Conservation (phyloP, 2,888 invertebrate genomes). For the Drosophila neoperkinsi region DNA sequence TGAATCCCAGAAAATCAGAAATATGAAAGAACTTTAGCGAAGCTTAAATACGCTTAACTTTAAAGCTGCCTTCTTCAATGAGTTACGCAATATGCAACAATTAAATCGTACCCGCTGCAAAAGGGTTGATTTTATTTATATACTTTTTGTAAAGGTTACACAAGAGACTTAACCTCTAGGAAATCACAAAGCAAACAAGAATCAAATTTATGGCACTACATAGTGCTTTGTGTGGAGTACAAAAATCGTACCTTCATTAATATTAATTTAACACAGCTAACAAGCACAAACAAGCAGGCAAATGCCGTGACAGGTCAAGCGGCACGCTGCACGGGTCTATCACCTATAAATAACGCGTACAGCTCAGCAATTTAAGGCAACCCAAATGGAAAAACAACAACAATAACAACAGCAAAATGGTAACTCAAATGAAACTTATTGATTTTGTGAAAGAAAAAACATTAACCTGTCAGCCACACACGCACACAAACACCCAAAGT, state of each 20-base stretch:
- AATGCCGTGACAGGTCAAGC: slow-evolving; percentile 45
- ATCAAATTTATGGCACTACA: slow-evolving; percentile 1
- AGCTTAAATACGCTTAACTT: neutral
- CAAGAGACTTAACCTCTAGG: neutral
- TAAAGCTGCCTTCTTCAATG: neutral
- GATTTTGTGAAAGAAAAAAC: slow-evolving; percentile 52
- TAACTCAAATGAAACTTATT: slow-evolving; percentile 44
- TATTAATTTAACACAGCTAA: neutral
- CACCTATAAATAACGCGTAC: slow-evolving; percentile 57
- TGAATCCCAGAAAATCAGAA: slow-evolving; percentile 4
- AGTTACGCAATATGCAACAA: neutral
- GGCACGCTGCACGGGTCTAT: slow-evolving; percentile 13
- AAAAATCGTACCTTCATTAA: slow-evolving; percentile 9
- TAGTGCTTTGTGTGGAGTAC: neutral
- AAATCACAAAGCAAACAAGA: slow-evolving; percentile 6
- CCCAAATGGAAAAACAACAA: slow-evolving; percentile 3
- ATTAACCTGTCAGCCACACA: slow-evolving; percentile 38
- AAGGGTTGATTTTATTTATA: neutral
- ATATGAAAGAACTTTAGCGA: neutral
- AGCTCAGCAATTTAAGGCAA: slow-evolving; percentile 47
- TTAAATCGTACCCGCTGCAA: neutral
- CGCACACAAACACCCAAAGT: slow-evolving; percentile 8
- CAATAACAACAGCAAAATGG: slow-evolving; percentile 11
- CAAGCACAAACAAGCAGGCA: slow-evolving; percentile 13
- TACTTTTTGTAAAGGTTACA: neutral